Evolutionary conservation across 2,888 invertebrate species (phyloP), one percentile per base, ranked within the genome.

Genomic region (Thereva nobilitata): DNA sequence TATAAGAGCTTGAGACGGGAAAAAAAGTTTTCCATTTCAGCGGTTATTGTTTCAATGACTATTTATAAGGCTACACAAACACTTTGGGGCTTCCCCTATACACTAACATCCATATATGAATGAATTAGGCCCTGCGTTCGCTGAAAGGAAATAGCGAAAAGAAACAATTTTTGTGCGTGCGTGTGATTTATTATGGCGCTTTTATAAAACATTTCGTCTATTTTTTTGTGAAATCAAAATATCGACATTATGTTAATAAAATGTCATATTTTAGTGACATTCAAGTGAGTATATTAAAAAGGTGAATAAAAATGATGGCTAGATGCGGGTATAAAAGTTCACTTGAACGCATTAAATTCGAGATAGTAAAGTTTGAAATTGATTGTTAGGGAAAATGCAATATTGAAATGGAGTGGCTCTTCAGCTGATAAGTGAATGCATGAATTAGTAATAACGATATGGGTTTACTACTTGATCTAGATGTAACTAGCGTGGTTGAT

Each of bases 1-100:
- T 12, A 23, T 23, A 37, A 52, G 42, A 63, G 47, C 45, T 45
- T 38, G 37, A 55, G 45, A 42, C 10, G 10, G 6, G 9, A 38
- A 41, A 53, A n/a, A 41, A 64, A 53, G n/a, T 42, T 64, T 54
- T 54, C 52, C 53, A 45, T 53, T 64, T 54, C 64, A 40, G 12
- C 53, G 45, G 54, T 64, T 54, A 53, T 53, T 53, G 50, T 53
- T 34, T 64, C 52, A 53, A 53, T 53, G 64, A 64, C 54, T 64
- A 64, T 64, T 64, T 64, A 53, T 52, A 64, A 53, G 53, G 50
- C 44, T 50, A 64, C 53, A 35, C 64, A 64, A 42, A 54, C 63
- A 49, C 49, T 35, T 35, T 9, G 34, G 38, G 59, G 56, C 23
- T 23, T 23, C 23, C 23, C 23, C 23, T 23, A 23, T 23, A 23